Percentiles rank a stretch among this genome's conserved stretches.
Evolutionary conservation across 1,140 invertebrate species (phyloP).

Genomic region (Diuraphis noxia): DNA sequence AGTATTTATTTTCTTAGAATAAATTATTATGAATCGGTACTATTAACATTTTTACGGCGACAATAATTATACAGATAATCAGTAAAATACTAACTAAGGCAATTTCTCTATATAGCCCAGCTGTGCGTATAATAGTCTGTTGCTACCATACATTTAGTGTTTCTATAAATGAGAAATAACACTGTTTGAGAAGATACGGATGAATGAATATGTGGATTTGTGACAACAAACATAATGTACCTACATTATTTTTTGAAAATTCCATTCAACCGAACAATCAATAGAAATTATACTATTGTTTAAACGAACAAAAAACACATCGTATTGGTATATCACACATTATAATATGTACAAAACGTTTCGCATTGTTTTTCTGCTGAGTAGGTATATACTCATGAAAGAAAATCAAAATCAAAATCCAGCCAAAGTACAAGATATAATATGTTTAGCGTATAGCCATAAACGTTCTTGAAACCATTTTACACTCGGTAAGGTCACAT

Average conservation of each 20-base stretch:
- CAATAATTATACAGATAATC: neutral
- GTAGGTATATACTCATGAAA: neutral
- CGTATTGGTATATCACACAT: neutral
- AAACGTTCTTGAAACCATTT: neutral
- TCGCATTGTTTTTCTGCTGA: neutral
- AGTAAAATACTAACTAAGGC: neutral
- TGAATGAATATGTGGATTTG: neutral
- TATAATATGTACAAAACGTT: neutral
- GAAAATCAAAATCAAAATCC: neutral
- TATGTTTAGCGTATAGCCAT: neutral
- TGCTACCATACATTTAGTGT: neutral
- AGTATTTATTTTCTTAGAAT: neutral
- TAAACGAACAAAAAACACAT: neutral
- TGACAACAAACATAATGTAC: neutral
- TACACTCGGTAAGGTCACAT: neutral
- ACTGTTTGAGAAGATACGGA: neutral
- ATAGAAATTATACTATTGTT: neutral
- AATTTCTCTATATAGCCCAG: neutral
- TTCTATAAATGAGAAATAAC: slow-evolving; percentile 1
- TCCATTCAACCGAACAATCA: neutral
- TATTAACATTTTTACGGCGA: neutral
- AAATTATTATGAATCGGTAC: neutral
- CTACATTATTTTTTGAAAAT: neutral
- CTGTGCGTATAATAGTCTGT: neutral
- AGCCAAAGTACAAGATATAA: neutral